A percentile compares a stretch with the other conserved stretches of the same genome.
phyloP scores from a whole-genome alignment of 2,888 invertebrate genomes.

The Protula sp. region DNA sequence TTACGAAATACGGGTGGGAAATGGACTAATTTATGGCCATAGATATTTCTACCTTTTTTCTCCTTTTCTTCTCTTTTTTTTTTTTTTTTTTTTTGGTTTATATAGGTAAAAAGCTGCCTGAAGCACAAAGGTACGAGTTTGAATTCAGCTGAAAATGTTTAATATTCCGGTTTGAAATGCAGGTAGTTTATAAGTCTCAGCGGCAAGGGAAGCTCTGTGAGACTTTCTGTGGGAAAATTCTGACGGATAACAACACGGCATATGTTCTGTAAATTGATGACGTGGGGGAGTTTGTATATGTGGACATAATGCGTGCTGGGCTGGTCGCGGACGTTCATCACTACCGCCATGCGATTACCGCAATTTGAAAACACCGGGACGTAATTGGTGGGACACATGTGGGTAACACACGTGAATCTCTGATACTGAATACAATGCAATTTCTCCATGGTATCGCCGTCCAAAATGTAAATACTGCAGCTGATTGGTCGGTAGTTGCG shows the following conservation, averaged over 20 bases:
- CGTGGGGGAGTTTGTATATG: slow-evolving; percentile 47
- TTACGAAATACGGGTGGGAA: too few relatives aligned
- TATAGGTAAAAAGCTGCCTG: too few relatives aligned
- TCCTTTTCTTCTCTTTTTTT: too few relatives aligned
- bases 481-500: slow-evolving; percentile 44
- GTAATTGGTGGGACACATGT: slow-evolving; percentile 50
- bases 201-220: slow-evolving; percentile 45
- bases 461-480: slow-evolving; percentile 47
- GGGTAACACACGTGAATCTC: slow-evolving; percentile 44
- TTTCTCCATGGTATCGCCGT: slow-evolving; percentile 43
- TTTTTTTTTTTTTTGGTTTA: too few relatives aligned
- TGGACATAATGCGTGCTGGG: slow-evolving; percentile 43
- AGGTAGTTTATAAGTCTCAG: slow-evolving; percentile 44
- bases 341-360: slow-evolving; percentile 49
- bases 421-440: slow-evolving; percentile 51
- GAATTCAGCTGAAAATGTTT: too few relatives aligned
- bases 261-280: slow-evolving; percentile 43
- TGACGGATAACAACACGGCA: slow-evolving; percentile 47
- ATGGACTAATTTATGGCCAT: too few relatives aligned
- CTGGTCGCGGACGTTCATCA: slow-evolving; percentile 43
- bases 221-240: slow-evolving; percentile 33
- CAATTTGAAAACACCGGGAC: slow-evolving; percentile 48
- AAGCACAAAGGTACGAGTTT: too few relatives aligned
- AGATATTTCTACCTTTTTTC: too few relatives aligned
- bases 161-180: slow-evolving; percentile 48